These are phyloP conservation scores for Habrosyne pyritoides DNA, from an alignment of 2,888 invertebrate species.

Conservation along the genomic window DNA sequence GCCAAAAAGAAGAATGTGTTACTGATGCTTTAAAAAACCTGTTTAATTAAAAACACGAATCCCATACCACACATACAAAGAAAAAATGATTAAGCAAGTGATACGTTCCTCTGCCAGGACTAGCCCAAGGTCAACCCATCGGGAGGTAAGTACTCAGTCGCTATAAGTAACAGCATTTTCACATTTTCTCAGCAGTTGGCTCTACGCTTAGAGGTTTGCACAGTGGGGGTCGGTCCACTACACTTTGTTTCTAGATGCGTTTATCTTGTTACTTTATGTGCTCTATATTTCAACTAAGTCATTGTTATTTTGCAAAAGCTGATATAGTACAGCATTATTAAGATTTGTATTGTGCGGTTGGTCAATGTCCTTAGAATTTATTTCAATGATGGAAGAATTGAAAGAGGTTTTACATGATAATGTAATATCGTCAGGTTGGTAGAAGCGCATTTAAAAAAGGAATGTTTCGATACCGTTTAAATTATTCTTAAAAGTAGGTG, in stretches of 20 bases:
- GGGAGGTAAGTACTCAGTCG: slow-evolving; percentile 20
- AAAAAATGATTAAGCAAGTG: background rate
- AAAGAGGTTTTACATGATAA: too few relatives aligned
- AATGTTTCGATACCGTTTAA: too few relatives aligned
- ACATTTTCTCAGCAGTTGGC: slow-evolving; percentile 52
- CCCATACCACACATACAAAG: too few relatives aligned
- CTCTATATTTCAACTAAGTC: slow-evolving; percentile 33
- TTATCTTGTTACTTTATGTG: slow-evolving; percentile 34
- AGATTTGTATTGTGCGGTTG: too few relatives aligned
- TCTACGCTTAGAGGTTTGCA: slow-evolving; percentile 28
- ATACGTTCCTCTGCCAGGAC: slow-evolving; percentile 9
- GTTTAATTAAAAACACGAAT: too few relatives aligned
- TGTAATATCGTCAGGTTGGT: too few relatives aligned
- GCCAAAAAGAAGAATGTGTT: too few relatives aligned
- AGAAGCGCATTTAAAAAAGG: too few relatives aligned
- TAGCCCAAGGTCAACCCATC: slow-evolving; percentile 41
- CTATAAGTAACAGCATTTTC: slow-evolving; percentile 53
- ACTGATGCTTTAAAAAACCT: too few relatives aligned
- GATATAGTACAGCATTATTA: slow-evolving; percentile 6
- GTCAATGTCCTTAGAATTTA: too few relatives aligned
- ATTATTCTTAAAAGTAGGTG: too few relatives aligned
- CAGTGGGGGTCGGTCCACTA: slow-evolving; percentile 31
- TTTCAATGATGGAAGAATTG: too few relatives aligned
- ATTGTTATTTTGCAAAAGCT: slow-evolving; percentile 20
- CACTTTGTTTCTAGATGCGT: slow-evolving; percentile 37